Evolutionary conservation across 1,140 invertebrate genomes (phyloP).

Genomic region (Ctenoplectra terminalis): DNA sequence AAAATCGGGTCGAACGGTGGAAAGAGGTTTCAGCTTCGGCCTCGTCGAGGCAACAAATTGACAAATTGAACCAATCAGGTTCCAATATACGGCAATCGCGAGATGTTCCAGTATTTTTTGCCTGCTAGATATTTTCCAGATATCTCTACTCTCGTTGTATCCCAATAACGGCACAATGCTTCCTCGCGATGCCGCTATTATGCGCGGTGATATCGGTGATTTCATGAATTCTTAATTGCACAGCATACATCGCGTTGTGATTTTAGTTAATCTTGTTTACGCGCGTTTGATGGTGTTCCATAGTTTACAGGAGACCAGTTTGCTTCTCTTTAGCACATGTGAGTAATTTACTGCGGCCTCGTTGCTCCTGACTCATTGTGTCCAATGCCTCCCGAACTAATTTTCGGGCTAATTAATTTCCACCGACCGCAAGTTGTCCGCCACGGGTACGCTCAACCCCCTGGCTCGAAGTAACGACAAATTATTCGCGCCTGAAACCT

Average conservation of each 20-base stretch:
- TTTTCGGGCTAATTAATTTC: constrained; percentile 47
- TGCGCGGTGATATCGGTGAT: background rate
- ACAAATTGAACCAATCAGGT: constrained; percentile 51
- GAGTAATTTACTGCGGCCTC: constrained; percentile 31
- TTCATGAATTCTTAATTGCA: background rate
- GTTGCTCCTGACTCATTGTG: constrained; percentile 30
- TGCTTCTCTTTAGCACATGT: constrained; percentile 9
- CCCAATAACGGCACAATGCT: background rate
- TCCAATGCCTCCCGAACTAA: constrained; percentile 40
- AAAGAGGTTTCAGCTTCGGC: background rate
- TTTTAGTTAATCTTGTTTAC: background rate
- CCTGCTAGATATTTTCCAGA: background rate
- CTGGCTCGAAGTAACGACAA: background rate
- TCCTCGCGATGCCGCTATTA: background rate
- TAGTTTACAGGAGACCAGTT: background rate
- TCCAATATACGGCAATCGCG: constrained; percentile 39
- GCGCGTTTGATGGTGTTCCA: background rate
- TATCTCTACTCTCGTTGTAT: too few relatives aligned
- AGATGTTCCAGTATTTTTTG: constrained; percentile 16
- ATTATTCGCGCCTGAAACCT: background rate
- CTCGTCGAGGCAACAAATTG: constrained; percentile 38
- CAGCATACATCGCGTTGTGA: background rate
- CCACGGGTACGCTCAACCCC: background rate
- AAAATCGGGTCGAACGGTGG: constrained; percentile 39
- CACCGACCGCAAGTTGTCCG: constrained; percentile 4